Base-by-base conservation (phyloP, 2,113 vertebrate species). In the Chlamydotis undulata region DNA sequence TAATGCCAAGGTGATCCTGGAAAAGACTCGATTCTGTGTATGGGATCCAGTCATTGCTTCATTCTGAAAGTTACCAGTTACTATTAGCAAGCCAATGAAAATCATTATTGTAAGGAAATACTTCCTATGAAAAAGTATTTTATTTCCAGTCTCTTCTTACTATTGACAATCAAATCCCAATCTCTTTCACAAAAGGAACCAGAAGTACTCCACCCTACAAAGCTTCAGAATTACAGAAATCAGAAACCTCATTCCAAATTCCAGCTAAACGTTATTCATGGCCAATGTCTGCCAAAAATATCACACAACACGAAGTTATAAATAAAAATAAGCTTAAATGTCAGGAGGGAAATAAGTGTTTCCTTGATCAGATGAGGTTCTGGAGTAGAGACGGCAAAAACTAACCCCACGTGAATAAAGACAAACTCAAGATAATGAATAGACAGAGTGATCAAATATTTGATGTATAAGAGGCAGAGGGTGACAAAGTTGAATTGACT, bases 11-110 rank as follows among this genome's bases (percentile, higher is more conserved):
- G 99, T 99, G 87, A 99, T 99, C 64, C 99, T 98, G 53, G 99
- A 99, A 84, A 99, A 99, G 68, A 99, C 99, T 55, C 99, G 97
- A 97, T 99, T 99, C 97, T 99, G 99, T 10, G 99, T 99, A 91
- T 99, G 99, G 74, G 99, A 99, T 97, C 99, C 99, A 24, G 99
- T 99, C 99, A 99, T 99, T 5, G 99, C 99, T 98, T 99, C 99
- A 92, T 99, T 99, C 99, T 99, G 98, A 92, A 97, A 97, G 88
- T 91, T 35, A 96, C 6, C 93, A 83, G 52, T 55, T 88, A 59
- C 37, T 26, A 90, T 88, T 80, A 83, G 61, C 35, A 67, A 95
- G n/a, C 19, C 19, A 25, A 19, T 37, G 31, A 69, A 77, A 97
- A 50, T 12, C 23, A 53, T 25, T n/a, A 37, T 17, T 69, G 5